These are phyloP conservation scores for Perca flavescens DNA, from an alignment of 2,113 vertebrate genomes.

Conservation along the genomic window DNA sequence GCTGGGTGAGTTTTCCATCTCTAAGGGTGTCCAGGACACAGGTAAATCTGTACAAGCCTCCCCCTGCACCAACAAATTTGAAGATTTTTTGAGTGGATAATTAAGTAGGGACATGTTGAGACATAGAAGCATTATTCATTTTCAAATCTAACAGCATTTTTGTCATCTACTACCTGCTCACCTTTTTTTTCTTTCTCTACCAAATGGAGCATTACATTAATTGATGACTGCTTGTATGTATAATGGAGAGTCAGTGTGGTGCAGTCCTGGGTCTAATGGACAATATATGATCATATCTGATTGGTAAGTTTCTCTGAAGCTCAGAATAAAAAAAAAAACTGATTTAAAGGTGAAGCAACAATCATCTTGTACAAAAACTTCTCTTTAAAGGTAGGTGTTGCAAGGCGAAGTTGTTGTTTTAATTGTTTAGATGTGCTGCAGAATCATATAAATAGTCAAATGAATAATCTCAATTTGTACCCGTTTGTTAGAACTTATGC, in stretches of 20 bases:
- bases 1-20: slow-evolving; percentile 69
- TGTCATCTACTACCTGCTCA: slow-evolving; percentile 35
- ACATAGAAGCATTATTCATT: slow-evolving; percentile 45
- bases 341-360: slow-evolving; percentile 39
- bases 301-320: slow-evolving; percentile 81
- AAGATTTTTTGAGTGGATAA: slow-evolving; percentile 4
- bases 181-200: neutral
- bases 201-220: slow-evolving; percentile 51
- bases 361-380: slow-evolving; percentile 46
- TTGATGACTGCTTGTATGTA: slow-evolving; percentile 58
- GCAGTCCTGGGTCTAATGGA: slow-evolving; percentile 70
- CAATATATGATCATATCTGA: slow-evolving; percentile 60
- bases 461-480: slow-evolving; percentile 2
- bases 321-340: slow-evolving; percentile 24
- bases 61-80: slow-evolving; percentile 4
- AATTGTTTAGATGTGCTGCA: slow-evolving; percentile 23
- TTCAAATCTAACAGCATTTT: slow-evolving; percentile 34
- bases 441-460: neutral
- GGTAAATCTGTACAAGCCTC: slow-evolving; percentile 61
- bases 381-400: slow-evolving; percentile 75
- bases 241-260: slow-evolving; percentile 61
- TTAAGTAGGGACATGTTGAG: slow-evolving; percentile 32
- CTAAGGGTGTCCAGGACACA: slow-evolving; percentile 58
- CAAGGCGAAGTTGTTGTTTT: slow-evolving; percentile 25
- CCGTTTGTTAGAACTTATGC: neutral